Conservation (phyloP, 2,113 vertebrate species). For the Oncorhynchus tshawytscha region DNA sequence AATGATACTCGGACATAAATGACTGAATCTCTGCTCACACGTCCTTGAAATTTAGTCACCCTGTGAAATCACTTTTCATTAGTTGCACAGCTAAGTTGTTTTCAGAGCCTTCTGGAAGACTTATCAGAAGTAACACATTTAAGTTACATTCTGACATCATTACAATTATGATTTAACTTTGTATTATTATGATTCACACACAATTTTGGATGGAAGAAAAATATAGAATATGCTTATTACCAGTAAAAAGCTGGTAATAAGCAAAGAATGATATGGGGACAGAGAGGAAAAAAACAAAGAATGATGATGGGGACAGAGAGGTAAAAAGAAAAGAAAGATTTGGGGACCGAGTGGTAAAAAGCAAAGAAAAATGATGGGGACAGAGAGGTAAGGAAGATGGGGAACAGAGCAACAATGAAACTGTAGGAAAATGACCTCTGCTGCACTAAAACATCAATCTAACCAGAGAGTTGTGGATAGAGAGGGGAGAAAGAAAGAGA, state of each 20-base stretch:
- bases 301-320: constrained; percentile 48
- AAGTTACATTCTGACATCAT: too few relatives aligned
- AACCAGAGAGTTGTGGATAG: constrained; percentile 14
- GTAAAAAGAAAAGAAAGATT: not conserved
- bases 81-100: not conserved
- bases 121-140: not conserved
- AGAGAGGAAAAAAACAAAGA: not conserved
- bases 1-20: constrained; percentile 25
- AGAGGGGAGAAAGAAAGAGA: constrained; percentile 12
- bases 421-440: constrained; percentile 3
- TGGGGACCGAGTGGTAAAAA: not conserved
- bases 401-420: not conserved
- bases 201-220: too few relatives aligned
- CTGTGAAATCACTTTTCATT: not conserved
- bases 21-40: constrained; percentile 7
- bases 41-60: constrained; percentile 23
- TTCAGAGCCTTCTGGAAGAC: too few relatives aligned
- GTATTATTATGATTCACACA: too few relatives aligned
- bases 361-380: constrained; percentile 13
- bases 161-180: too few relatives aligned
- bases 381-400: not conserved
- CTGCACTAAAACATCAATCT: constrained; percentile 29
- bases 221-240: too few relatives aligned
- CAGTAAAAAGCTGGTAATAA: constrained; percentile 7
- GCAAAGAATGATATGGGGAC: constrained; percentile 51